These are phyloP conservation scores for Holothuria scabra DNA, from an alignment of 53 echinoderm and acorn worm species.

Conservation along the genomic window DNA sequence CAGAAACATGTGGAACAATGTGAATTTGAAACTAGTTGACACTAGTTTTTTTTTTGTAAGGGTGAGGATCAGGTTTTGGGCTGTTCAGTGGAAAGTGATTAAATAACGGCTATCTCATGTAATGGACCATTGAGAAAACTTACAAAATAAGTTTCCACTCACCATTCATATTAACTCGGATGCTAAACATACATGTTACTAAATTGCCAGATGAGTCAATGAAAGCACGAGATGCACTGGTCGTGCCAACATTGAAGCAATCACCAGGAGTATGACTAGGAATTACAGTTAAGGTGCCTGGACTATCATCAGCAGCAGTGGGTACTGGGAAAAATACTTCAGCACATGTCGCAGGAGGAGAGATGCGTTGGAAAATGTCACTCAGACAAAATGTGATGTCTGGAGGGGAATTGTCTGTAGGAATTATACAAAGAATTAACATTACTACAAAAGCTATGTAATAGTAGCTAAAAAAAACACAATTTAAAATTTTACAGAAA, in stretches of 20 bases:
- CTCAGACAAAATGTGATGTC: slow-evolving; percentile 48
- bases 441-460: no score
- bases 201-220: slow-evolving; percentile 3
- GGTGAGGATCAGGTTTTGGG: no score
- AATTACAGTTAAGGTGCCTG: background rate
- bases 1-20: no score
- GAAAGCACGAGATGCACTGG: background rate
- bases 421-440: no score
- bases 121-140: no score
- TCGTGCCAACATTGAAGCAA: slow-evolving; percentile 3
- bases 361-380: slow-evolving; percentile 44
- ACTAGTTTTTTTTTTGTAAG: no score
- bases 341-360: background rate
- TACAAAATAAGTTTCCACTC: background rate
- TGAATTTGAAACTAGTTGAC: no score
- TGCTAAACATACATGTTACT: slow-evolving; percentile 62
- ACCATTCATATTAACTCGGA: slow-evolving; percentile 44
- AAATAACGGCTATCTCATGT: no score
- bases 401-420: slow-evolving; percentile 42
- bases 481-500: no score
- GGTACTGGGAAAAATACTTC: slow-evolving; percentile 55
- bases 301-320: slow-evolving; percentile 62
- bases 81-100: no score
- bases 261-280: slow-evolving; percentile 41
- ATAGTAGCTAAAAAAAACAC: no score